These are phyloP conservation scores for Venusia cambrica DNA, from an alignment of 2,888 invertebrate genomes.

Conservation along the genomic window DNA sequence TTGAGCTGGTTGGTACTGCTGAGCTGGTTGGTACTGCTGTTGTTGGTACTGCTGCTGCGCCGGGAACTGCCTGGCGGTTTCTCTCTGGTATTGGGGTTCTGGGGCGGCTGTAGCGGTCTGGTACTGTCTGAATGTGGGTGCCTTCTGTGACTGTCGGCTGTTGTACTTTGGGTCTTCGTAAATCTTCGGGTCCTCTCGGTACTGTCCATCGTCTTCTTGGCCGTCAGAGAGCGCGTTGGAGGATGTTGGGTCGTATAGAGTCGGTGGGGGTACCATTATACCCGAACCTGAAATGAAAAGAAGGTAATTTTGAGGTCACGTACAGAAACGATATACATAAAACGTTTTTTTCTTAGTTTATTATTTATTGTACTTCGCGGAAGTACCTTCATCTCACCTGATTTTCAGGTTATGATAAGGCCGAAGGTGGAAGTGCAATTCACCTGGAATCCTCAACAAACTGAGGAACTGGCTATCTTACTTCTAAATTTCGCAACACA, in stretches of 20 bases:
- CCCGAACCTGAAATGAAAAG: conserved; percentile 72
- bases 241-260: conserved; percentile 77
- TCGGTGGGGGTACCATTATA: conserved; percentile 92
- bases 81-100: conserved; percentile 25
- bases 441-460: no score
- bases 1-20: no score
- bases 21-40: conserved; percentile 33
- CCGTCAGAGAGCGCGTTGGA: conserved; percentile 79
- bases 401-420: no score
- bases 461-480: no score
- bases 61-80: conserved; percentile 30
- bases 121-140: conserved; percentile 26
- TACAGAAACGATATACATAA: no score
- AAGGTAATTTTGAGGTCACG: no score
- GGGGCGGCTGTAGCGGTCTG: conserved; percentile 24
- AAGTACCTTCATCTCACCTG: no score
- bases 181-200: conserved; percentile 90
- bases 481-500: no score
- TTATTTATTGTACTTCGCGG: no score
- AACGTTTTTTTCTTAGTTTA: no score
- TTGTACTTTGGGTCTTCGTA: conserved; percentile 87
- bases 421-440: no score
- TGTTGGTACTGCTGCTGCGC: conserved; percentile 27
- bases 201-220: conserved; percentile 92
- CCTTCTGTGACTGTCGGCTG: conserved; percentile 37